phyloP scores from a whole-genome alignment of 2,888 invertebrate genomes.

The Merodon equestris region DNA sequence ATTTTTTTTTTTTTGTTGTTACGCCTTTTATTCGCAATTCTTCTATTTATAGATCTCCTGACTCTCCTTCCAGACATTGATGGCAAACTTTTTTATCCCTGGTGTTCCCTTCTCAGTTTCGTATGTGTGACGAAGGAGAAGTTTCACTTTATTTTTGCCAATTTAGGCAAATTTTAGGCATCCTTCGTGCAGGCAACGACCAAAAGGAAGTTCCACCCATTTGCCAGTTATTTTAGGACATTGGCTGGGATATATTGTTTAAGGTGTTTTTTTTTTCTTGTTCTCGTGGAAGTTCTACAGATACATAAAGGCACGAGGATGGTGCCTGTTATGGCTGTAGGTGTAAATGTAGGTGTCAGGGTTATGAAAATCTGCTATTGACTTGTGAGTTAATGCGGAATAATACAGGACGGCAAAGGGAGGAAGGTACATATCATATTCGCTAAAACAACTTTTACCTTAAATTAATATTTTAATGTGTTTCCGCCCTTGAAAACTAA shows the following conservation, averaged over 20 bases:
- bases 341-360: conserved; percentile 9
- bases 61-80: conserved; percentile 28
- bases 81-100: conserved; percentile 43
- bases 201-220: conserved; percentile 42
- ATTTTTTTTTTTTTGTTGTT: too few relatives aligned
- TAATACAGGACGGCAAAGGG: too few relatives aligned
- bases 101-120: conserved; percentile 2
- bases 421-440: too few relatives aligned
- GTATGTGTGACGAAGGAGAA: conserved; percentile 4
- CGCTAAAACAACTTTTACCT: too few relatives aligned
- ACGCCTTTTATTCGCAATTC: conserved; percentile 24
- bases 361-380: background rate
- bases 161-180: conserved; percentile 25
- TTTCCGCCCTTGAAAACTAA: too few relatives aligned
- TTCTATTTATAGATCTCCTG: conserved; percentile 52
- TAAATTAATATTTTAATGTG: too few relatives aligned
- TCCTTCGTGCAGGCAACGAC: conserved; percentile 34
- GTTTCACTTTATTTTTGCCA: conserved; percentile 29
- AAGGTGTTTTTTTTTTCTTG: conserved; percentile 2
- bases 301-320: background rate
- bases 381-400: too few relatives aligned
- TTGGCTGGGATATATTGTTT: conserved; percentile 8
- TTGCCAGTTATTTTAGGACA: conserved; percentile 42
- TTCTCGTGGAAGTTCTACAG: conserved; percentile 3
- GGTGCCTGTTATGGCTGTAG: conserved; percentile 15